Evolutionary conservation across 2,888 invertebrate species (phyloP).

Genomic region (Abrostola triplasia): DNA sequence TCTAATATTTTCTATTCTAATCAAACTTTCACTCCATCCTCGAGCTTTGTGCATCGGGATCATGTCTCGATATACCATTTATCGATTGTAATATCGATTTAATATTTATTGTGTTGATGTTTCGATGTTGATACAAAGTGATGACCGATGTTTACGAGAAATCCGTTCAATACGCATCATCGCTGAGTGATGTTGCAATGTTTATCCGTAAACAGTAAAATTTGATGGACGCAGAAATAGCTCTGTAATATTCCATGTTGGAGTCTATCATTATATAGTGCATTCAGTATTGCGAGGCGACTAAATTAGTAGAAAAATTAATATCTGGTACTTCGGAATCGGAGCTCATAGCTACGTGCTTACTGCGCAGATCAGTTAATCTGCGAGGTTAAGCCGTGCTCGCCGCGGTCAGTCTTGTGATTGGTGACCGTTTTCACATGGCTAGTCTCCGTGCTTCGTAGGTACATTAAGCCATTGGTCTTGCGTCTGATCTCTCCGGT

Average conservation of each 20-base stretch:
- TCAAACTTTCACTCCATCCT: background rate
- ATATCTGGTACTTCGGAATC: too few species aligned
- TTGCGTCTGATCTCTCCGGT: too few species aligned
- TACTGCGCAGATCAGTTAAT: too few species aligned
- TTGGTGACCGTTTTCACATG: too few species aligned
- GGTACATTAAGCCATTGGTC: too few species aligned
- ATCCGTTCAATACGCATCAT: slow-evolving; percentile 30
- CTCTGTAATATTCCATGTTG: background rate
- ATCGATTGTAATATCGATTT: slow-evolving; percentile 13
- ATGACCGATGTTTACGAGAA: slow-evolving; percentile 10
- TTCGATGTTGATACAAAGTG: slow-evolving; percentile 15
- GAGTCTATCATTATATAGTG: background rate
- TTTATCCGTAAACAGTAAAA: slow-evolving; percentile 17
- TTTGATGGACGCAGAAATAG: background rate
- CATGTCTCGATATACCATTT: background rate
- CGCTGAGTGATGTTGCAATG: slow-evolving; percentile 31
- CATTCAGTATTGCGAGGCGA: too few species aligned
- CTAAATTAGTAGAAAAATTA: too few species aligned
- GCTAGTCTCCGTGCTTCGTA: too few species aligned
- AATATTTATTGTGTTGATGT: slow-evolving; percentile 13
- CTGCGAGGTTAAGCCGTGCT: too few species aligned
- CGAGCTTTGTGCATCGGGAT: background rate
- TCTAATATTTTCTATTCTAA: background rate
- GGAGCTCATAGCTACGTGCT: too few species aligned
- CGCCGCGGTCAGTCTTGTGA: too few species aligned